Conservation (phyloP, 2,888 invertebrate genomes). For the Pheosia gnoma region DNA sequence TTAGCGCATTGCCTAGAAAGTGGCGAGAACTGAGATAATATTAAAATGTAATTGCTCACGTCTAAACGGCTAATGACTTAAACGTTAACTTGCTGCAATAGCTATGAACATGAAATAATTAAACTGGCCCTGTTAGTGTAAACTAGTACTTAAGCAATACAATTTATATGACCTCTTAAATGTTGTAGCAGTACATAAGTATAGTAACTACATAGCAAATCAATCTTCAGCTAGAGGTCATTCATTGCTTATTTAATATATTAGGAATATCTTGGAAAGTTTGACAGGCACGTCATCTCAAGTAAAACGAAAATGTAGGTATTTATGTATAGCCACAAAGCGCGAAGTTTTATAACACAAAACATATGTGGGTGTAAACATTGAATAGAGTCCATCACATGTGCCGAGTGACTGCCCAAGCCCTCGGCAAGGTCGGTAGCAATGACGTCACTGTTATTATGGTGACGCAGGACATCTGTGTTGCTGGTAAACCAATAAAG, state of each 20-base stretch:
- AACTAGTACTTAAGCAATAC: not conserved
- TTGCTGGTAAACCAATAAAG: slow-evolving; percentile 43
- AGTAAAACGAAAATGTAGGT: not conserved
- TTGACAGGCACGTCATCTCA: not conserved
- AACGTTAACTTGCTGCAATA: not conserved
- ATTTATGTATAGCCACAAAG: not conserved
- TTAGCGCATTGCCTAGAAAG: not conserved
- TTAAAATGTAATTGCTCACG: not conserved
- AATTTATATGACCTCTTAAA: not conserved
- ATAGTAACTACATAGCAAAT: no score
- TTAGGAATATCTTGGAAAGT: not conserved
- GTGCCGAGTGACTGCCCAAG: slow-evolving; percentile 48
- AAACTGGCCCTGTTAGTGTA: slow-evolving; percentile 2
- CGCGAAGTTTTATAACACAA: slow-evolving; percentile 18
- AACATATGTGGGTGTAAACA: slow-evolving; percentile 57
- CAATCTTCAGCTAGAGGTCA: no score
- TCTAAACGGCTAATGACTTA: not conserved
- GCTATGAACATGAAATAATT: not conserved
- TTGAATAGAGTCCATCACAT: slow-evolving; percentile 59
- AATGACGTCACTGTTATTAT: slow-evolving; percentile 71
- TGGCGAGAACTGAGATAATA: not conserved
- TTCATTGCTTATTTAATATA: not conserved
- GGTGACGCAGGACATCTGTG: slow-evolving; percentile 71
- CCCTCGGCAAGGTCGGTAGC: slow-evolving; percentile 67
- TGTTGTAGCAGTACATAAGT: no score